phyloP scores from a whole-genome alignment of 2,113 vertebrate species.

The Arizona elegans region DNA sequence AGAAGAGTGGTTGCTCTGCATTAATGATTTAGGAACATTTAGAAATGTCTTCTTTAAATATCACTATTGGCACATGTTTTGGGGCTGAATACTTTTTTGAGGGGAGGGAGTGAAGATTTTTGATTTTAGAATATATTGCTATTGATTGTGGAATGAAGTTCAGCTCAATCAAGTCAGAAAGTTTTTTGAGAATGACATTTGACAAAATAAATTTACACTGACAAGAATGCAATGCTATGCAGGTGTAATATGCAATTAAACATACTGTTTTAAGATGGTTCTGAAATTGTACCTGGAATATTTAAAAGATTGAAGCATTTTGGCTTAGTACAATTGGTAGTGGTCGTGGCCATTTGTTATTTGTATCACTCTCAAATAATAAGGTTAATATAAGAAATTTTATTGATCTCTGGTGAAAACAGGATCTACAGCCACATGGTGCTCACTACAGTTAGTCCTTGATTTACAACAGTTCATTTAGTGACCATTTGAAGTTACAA shows the following conservation, averaged over 20 bases:
- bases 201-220: not conserved
- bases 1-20: not conserved
- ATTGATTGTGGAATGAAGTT: not conserved
- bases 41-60: not conserved
- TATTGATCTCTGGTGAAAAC: not conserved
- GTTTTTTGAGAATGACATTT: not conserved
- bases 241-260: not conserved
- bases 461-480: not conserved
- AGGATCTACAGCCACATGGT: not conserved
- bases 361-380: not conserved
- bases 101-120: not conserved
- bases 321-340: not conserved
- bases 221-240: not conserved
- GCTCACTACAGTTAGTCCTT: not conserved
- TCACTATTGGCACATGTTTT: not conserved
- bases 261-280: not conserved
- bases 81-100: not conserved
- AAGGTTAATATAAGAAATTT: not conserved
- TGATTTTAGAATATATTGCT: not conserved
- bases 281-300: not conserved
- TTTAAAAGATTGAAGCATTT: not conserved
- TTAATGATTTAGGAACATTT: not conserved
- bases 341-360: not conserved
- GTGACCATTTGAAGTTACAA: not conserved
- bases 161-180: not conserved